Evolutionary conservation across 2,888 invertebrate genomes (phyloP).

Genomic region (Euplagia quadripunctaria): DNA sequence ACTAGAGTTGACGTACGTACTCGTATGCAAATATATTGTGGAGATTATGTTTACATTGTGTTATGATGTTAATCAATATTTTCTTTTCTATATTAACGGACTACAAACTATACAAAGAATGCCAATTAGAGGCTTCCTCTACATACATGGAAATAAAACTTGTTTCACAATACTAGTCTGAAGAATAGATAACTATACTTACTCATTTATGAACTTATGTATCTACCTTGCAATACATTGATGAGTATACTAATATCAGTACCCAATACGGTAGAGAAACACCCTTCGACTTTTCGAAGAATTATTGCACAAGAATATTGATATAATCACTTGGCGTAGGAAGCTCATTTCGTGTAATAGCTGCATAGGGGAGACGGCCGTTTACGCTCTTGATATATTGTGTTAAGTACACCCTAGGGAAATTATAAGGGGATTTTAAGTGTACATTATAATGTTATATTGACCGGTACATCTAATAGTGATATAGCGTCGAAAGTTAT

Average conservation of each 20-base stretch:
- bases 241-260: neutral
- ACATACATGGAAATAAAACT: neutral
- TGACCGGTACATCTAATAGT: conserved; percentile 3
- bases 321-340: conserved; percentile 14
- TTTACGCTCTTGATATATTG: conserved; percentile 20
- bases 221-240: neutral
- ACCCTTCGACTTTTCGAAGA: conserved; percentile 14
- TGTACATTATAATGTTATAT: conserved; percentile 12
- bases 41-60: neutral
- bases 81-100: neutral
- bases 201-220: too few relatives aligned
- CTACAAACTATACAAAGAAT: neutral
- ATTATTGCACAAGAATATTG: conserved; percentile 9
- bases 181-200: neutral
- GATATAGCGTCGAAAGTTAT: neutral
- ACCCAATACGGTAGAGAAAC: neutral
- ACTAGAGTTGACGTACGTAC: too few relatives aligned
- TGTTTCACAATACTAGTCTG: neutral
- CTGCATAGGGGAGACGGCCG: conserved; percentile 12
- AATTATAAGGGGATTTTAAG: conserved; percentile 17
- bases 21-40: neutral
- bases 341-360: conserved; percentile 22
- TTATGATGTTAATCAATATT: neutral
- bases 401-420: conserved; percentile 20
- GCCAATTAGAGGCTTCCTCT: neutral